These are phyloP conservation scores for Cardinalis cardinalis DNA, from an alignment of 2,113 vertebrate species.

Conservation along the genomic window DNA sequence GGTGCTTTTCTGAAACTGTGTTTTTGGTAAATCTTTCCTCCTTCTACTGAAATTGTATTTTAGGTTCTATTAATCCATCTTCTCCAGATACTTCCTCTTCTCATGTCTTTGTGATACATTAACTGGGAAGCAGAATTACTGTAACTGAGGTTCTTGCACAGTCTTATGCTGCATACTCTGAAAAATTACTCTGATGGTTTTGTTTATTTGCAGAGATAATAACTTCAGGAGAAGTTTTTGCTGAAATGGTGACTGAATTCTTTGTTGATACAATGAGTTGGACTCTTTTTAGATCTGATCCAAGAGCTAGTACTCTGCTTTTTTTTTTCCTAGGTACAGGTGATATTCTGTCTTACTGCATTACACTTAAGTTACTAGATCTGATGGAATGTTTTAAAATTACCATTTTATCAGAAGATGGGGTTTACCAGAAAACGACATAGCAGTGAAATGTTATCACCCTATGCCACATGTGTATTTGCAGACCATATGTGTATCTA, in stretches of 20 bases:
- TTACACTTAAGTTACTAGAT: neutral
- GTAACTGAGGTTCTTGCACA: neutral
- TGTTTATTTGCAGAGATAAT: neutral
- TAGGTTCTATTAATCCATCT: neutral
- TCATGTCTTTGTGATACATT: neutral
- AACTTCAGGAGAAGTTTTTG: neutral
- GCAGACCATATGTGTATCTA: neutral
- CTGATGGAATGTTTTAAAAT: neutral
- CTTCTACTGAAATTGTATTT: neutral
- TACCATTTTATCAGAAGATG: neutral
- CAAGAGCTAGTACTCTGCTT: neutral
- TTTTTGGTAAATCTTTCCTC: neutral
- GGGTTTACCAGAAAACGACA: neutral
- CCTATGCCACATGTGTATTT: neutral
- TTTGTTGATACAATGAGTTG: neutral
- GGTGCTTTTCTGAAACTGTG: neutral
- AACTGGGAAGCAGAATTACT: neutral
- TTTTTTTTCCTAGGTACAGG: neutral
- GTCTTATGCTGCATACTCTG: neutral
- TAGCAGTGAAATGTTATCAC: neutral
- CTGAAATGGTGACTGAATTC: neutral
- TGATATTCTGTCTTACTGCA: neutral
- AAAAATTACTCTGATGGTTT: neutral
- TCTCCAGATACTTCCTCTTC: neutral
- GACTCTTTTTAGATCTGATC: neutral